These are phyloP conservation scores for Charanyca ferruginea DNA, from an alignment of 2,888 invertebrate genomes.

Conservation along the genomic window DNA sequence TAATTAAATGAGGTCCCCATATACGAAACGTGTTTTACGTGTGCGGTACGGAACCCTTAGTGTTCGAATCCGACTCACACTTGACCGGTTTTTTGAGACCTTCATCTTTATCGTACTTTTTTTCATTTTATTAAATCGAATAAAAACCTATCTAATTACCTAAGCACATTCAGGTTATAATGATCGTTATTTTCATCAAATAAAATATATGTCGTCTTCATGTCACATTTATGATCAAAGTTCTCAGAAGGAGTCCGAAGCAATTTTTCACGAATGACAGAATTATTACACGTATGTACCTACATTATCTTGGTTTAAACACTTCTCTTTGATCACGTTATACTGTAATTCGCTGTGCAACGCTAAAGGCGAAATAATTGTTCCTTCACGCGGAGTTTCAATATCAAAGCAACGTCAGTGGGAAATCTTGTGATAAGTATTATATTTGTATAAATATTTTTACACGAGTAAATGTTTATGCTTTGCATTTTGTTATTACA, in stretches of 20 bases:
- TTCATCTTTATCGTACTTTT: no score
- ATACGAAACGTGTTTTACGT: no score
- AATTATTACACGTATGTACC: background rate
- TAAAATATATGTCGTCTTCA: background rate
- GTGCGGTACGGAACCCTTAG: no score
- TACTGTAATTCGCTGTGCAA: conserved; percentile 18
- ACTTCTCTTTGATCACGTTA: conserved; percentile 35
- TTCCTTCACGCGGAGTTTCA: conserved; percentile 3
- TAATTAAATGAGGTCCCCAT: no score
- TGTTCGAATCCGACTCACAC: no score
- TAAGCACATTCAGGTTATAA: no score
- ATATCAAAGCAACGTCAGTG: conserved; percentile 15
- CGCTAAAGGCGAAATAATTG: conserved; percentile 9
- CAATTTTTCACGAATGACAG: conserved; percentile 18
- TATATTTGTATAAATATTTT: conserved; percentile 22
- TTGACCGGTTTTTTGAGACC: no score
- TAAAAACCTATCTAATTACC: no score
- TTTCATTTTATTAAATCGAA: no score
- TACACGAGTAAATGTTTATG: conserved; percentile 7
- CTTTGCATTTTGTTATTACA: background rate
- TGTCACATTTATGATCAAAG: conserved; percentile 18
- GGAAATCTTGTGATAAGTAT: conserved; percentile 11
- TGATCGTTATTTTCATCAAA: background rate
- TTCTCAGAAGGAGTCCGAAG: background rate
- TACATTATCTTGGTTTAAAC: conserved; percentile 21